Evolutionary conservation across 2,113 vertebrate species (phyloP).

Genomic region (Thryonomys swinderianus): DNA sequence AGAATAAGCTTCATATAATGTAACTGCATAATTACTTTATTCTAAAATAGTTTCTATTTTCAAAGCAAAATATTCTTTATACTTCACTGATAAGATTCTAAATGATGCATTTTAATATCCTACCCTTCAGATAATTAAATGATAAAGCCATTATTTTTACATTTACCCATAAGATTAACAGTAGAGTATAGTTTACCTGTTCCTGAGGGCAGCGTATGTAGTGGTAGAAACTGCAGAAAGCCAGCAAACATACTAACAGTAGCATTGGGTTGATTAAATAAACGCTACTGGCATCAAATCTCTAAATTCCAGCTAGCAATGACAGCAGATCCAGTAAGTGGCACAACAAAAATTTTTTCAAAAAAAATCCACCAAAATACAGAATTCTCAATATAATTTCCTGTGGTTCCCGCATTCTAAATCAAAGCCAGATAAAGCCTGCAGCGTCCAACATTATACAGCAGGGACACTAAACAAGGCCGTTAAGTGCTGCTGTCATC

Average conservation of each 20-base stretch:
- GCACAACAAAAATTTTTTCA: constrained; percentile 43
- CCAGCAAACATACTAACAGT: constrained; percentile 87
- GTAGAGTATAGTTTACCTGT: constrained; percentile 87
- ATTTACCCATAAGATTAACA: constrained; percentile 61
- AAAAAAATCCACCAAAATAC: constrained; percentile 71
- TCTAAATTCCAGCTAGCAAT: constrained; percentile 79
- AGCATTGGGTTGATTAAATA: constrained; percentile 81
- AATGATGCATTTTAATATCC: constrained; percentile 49
- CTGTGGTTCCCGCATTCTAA: constrained; percentile 78
- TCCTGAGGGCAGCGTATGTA: constrained; percentile 84
- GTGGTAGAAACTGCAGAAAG: constrained; percentile 87
- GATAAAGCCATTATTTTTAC: constrained; percentile 45
- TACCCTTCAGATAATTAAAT: constrained; percentile 44
- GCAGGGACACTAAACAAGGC: constrained; percentile 77
- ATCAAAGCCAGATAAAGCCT: constrained; percentile 76
- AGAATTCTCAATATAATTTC: constrained; percentile 70
- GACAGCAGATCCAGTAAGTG: constrained; percentile 63
- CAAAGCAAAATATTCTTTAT: constrained; percentile 78
- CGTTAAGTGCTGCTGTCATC: constrained; percentile 83
- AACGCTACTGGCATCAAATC: constrained; percentile 81
- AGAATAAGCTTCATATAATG: constrained; percentile 43
- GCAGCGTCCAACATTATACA: constrained; percentile 80
- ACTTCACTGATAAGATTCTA: constrained; percentile 49
- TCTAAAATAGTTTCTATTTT: constrained; percentile 66
- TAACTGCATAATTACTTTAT: background rate